A percentile compares a stretch with the other conserved stretches of the same genome.
Conservation (phyloP, 2,113 vertebrate genomes). For the Actinemys pallida region DNA sequence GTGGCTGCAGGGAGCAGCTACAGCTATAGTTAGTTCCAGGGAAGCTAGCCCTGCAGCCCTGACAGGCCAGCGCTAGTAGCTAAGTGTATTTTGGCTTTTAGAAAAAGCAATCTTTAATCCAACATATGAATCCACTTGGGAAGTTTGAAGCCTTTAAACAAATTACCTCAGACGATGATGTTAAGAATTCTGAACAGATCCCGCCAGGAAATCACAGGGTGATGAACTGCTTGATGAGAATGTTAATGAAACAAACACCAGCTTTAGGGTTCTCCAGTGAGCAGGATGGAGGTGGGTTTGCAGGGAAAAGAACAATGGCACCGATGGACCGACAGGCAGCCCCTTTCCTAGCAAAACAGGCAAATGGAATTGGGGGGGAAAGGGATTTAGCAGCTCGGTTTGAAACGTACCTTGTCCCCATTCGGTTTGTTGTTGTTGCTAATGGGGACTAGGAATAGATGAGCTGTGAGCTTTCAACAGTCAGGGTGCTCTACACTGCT, state of each 20-base stretch:
- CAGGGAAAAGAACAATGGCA: background rate
- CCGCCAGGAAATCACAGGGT: slow-evolving; percentile 50
- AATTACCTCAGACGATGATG: slow-evolving; percentile 19
- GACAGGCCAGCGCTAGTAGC: no score
- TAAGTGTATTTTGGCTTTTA: background rate
- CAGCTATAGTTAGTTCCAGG: fast-evolving
- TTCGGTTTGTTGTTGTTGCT: background rate
- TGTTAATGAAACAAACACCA: slow-evolving; percentile 65
- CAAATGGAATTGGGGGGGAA: background rate
- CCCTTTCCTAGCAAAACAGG: background rate
- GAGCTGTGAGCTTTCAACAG: background rate
- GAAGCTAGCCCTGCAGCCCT: background rate
- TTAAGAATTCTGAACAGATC: slow-evolving; percentile 52
- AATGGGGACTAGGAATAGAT: background rate
- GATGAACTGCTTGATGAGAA: slow-evolving; percentile 48
- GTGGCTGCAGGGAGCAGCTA: background rate
- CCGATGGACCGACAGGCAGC: slow-evolving; percentile 4
- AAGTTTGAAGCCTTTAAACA: slow-evolving; percentile 40
- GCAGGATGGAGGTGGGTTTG: slow-evolving; percentile 30
- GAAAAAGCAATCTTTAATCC: background rate
- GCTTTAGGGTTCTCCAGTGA: background rate
- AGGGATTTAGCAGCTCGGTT: background rate
- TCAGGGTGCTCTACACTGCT: background rate
- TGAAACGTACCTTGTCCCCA: fast-evolving
- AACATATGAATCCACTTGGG: slow-evolving; percentile 32